A percentile compares a stretch with the other conserved stretches of the same genome.
phyloP scores from a whole-genome alignment of 2,888 invertebrate species.

The Agonopterix subpropinquella region DNA sequence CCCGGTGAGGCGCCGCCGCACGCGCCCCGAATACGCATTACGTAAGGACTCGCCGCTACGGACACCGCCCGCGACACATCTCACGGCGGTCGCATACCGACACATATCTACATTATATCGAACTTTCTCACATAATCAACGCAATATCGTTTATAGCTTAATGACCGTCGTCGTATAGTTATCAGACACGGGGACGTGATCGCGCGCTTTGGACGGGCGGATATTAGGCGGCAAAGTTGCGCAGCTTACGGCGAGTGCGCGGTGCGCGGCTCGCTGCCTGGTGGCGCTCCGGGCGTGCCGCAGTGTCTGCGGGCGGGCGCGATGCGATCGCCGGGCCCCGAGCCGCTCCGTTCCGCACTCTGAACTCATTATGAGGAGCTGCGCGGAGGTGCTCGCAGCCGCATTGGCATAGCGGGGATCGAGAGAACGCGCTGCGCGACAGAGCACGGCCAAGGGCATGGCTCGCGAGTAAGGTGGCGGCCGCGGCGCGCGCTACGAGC shows the following conservation, averaged over 20 bases:
- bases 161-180: conserved; percentile 18
- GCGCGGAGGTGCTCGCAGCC: conserved; percentile 20
- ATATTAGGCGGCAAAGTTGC: conserved; percentile 21
- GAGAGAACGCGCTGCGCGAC: conserved; percentile 26
- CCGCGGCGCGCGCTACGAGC: conserved; percentile 45
- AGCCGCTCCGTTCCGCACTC: conserved; percentile 26
- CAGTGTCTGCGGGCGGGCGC: conserved; percentile 38
- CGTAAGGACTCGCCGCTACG: conserved; percentile 42
- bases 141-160: conserved; percentile 14
- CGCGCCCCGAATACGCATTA: conserved; percentile 51
- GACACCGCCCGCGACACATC: conserved; percentile 17
- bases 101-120: conserved; percentile 38
- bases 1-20: conserved; percentile 56
- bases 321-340: conserved; percentile 31
- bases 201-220: conserved; percentile 19
- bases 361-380: conserved; percentile 38
- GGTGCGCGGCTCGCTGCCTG: conserved; percentile 21
- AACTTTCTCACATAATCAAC: conserved; percentile 27
- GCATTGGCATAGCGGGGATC: conserved; percentile 28
- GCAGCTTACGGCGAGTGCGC: conserved; percentile 20
- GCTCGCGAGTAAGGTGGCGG: conserved; percentile 50
- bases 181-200: conserved; percentile 14
- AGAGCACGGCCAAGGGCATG: conserved; percentile 31
- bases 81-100: conserved; percentile 18
- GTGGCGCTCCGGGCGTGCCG: conserved; percentile 38